Percentiles rank a stretch among this genome's conserved stretches.
Conservation (phyloP, 2,113 vertebrate genomes). For the Herpetotheres cachinnans region DNA sequence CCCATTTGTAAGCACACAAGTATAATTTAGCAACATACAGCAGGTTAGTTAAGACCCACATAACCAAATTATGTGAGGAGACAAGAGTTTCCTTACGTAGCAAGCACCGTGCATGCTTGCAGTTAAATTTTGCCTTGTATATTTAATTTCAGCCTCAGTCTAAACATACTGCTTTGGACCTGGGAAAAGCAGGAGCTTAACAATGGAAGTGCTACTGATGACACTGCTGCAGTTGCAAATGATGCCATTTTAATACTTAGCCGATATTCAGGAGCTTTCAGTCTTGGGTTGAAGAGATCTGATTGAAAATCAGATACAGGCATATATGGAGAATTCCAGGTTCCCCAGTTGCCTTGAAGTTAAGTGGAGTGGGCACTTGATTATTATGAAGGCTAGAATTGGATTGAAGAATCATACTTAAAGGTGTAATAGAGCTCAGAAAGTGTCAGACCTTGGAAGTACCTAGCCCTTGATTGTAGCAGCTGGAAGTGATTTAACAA, state of each 20-base stretch:
- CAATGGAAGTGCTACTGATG: background rate
- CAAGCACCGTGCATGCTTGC: background rate
- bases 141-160: background rate
- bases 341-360: slow-evolving; percentile 72
- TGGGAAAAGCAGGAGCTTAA: background rate
- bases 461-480: slow-evolving; percentile 81
- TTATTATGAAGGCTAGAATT: slow-evolving; percentile 80
- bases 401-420: slow-evolving; percentile 80
- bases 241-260: slow-evolving; percentile 51
- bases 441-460: slow-evolving; percentile 79
- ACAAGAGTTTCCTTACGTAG: background rate
- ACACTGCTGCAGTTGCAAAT: slow-evolving; percentile 29
- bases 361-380: slow-evolving; percentile 83
- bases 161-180: background rate
- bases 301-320: slow-evolving; percentile 79
- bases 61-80: background rate
- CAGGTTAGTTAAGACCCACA: background rate
- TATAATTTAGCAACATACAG: background rate
- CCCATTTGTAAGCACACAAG: background rate
- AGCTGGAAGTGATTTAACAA: slow-evolving; percentile 84
- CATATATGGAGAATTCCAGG: slow-evolving; percentile 68
- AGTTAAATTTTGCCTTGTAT: background rate
- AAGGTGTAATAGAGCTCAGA: slow-evolving; percentile 78
- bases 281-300: slow-evolving; percentile 70
- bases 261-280: slow-evolving; percentile 70